phyloP scores from a whole-genome alignment of 2,113 vertebrate genomes.

The Rhagologus leucostigma region DNA sequence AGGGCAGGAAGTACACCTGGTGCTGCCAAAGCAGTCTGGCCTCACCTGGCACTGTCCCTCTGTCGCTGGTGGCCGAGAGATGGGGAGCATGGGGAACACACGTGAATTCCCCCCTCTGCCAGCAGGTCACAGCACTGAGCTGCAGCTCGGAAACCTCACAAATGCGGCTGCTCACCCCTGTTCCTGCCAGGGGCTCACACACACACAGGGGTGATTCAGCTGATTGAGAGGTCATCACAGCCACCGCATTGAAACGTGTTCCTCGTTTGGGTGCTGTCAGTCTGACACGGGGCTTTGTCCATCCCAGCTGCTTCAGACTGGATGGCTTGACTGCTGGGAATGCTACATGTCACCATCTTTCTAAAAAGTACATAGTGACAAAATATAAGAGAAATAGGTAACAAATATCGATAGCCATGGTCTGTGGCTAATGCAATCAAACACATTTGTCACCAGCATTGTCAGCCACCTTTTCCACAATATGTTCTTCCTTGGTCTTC shows the following conservation, averaged over 20 bases:
- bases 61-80: rapidly evolving
- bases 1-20: rapidly evolving
- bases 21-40: rapidly evolving
- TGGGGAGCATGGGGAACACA: not conserved
- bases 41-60: not conserved
- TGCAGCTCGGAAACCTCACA: rapidly evolving
- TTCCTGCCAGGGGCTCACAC: not conserved
- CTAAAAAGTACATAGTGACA: not conserved
- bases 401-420: rapidly evolving
- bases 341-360: rapidly evolving
- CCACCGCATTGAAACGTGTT: rapidly evolving
- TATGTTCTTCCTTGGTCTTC: not conserved
- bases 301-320: too few species aligned
- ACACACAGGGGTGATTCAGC: rapidly evolving
- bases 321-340: too few species aligned
- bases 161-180: rapidly evolving
- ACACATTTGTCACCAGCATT: rapidly evolving
- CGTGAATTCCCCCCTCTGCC: not conserved
- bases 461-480: not conserved
- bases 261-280: not conserved
- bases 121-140: rapidly evolving
- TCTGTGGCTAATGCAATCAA: not conserved
- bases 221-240: rapidly evolving
- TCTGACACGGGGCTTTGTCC: rapidly evolving
- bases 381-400: not conserved